A percentile compares a stretch with the other conserved stretches of the same genome.
These are phyloP conservation scores for Tychaedon coryphoeus DNA, from an alignment of 2,113 vertebrate species.

Conservation along the genomic window DNA sequence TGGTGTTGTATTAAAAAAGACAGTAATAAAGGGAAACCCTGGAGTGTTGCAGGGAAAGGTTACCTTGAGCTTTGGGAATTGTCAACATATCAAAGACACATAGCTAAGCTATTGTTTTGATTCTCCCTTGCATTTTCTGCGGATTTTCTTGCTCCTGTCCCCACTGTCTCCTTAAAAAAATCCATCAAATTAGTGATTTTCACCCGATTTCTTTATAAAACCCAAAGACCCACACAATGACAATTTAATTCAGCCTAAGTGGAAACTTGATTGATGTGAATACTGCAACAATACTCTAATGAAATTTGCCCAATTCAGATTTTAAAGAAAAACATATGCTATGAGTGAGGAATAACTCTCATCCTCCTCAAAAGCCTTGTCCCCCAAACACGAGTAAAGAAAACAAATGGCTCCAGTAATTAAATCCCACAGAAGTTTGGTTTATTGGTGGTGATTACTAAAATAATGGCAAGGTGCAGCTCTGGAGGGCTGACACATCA, in stretches of 20 bases:
- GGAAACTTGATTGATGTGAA: not conserved
- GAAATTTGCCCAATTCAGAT: not conserved
- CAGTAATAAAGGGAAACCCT: conserved; percentile 35
- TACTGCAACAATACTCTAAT: not conserved
- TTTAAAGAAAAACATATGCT: not conserved
- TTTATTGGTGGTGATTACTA: conserved; percentile 25
- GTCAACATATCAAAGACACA: conserved; percentile 26
- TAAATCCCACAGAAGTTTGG: not conserved
- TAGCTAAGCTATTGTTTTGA: conserved; percentile 1
- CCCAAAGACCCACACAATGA: not conserved
- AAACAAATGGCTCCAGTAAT: conserved; percentile 22
- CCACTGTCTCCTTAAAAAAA: not conserved
- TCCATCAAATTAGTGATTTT: not conserved
- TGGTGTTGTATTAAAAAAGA: not conserved
- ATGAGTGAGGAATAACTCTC: not conserved
- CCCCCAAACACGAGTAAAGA: not conserved
- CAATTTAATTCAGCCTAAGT: not conserved
- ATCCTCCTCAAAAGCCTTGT: not conserved
- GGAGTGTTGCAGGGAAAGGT: not conserved
- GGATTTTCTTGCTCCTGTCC: not conserved
- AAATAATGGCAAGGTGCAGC: not conserved
- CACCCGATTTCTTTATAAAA: not conserved
- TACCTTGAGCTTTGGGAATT: conserved; percentile 46
- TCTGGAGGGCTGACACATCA: conserved; percentile 16
- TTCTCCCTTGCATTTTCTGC: not conserved